phyloP scores from a whole-genome alignment of 2,888 invertebrate species.

The Ochropleura leucogaster region DNA sequence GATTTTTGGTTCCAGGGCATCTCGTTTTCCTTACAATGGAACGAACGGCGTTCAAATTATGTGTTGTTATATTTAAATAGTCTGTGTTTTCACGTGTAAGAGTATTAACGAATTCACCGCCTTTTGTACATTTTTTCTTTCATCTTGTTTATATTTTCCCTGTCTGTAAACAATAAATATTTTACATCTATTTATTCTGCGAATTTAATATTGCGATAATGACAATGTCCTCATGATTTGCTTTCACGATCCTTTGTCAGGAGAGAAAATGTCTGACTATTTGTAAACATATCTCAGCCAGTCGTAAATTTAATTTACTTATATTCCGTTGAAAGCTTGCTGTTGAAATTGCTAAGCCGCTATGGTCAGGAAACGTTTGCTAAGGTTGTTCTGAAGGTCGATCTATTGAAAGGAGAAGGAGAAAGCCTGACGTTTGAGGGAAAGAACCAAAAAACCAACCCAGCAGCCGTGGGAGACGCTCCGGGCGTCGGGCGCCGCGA shows the following conservation, averaged over 20 bases:
- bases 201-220: neutral
- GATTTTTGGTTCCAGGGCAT: neutral
- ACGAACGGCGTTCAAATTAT: neutral
- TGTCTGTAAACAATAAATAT: neutral
- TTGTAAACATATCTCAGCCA: neutral
- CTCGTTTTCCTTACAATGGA: neutral
- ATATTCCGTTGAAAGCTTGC: no score
- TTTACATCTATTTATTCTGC: neutral
- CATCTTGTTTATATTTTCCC: neutral
- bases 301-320: neutral
- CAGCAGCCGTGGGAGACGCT: no score
- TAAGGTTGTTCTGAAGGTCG: neutral
- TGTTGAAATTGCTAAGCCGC: neutral
- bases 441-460: no score
- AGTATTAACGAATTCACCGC: neutral
- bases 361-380: neutral
- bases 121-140: neutral
- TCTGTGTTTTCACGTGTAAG: neutral
- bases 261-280: neutral
- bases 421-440: no score
- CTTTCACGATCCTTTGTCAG: neutral
- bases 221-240: neutral
- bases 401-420: no score
- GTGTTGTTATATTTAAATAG: neutral
- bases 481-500: no score